Conservation (phyloP, 2,113 vertebrate species). For the Rhea pennata region DNA sequence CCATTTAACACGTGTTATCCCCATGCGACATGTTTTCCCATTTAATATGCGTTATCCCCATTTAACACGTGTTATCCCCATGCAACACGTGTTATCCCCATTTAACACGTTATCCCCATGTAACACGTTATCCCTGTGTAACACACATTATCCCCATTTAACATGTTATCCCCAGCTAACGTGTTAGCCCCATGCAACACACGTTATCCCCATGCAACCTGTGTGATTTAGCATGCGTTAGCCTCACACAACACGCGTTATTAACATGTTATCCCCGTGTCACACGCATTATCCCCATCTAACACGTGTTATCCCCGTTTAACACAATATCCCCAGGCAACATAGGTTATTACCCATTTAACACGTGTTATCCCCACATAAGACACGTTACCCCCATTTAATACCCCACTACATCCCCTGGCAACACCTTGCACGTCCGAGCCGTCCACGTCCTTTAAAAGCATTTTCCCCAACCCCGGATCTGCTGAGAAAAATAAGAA, state of each 20-base stretch:
- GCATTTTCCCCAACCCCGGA: fast-evolving
- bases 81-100: background rate
- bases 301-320: background rate
- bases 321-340: background rate
- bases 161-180: too few relatives aligned
- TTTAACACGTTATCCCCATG: background rate
- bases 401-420: background rate
- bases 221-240: too few relatives aligned
- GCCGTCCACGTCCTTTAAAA: background rate
- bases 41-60: too few relatives aligned
- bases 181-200: too few relatives aligned
- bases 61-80: too few relatives aligned
- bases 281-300: too few relatives aligned
- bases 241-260: background rate
- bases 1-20: too few relatives aligned
- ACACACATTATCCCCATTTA: too few relatives aligned
- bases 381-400: background rate
- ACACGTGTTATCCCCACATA: background rate
- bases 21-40: too few relatives aligned
- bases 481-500: background rate
- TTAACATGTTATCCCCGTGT: background rate
- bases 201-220: too few relatives aligned
- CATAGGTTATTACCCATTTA: background rate
- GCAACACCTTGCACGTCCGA: background rate
- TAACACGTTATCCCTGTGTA: background rate